A percentile compares a stretch with the other conserved stretches of the same genome.
These are phyloP conservation scores for Pagrus major DNA, from an alignment of 2,113 vertebrate genomes.

Conservation along the genomic window DNA sequence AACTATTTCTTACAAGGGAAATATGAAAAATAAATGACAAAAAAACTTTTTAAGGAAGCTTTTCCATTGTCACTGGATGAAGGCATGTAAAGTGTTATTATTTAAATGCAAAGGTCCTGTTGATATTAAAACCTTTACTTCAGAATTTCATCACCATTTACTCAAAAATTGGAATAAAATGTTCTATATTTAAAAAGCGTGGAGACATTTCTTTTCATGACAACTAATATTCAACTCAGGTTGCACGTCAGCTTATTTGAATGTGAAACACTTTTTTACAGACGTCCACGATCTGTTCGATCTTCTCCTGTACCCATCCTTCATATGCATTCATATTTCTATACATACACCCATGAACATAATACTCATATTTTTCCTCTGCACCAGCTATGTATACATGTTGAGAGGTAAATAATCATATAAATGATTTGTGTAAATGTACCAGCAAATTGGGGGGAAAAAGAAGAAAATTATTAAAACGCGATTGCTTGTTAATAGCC, in stretches of 20 bases:
- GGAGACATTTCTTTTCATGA: conserved; percentile 47
- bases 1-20: conserved; percentile 99
- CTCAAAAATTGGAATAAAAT: conserved; percentile 95
- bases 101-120: conserved; percentile 93
- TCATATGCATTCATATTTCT: neutral
- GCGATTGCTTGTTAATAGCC: neutral
- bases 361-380: neutral
- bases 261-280: neutral
- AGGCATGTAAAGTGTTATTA: conserved; percentile 92
- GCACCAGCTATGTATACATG: neutral
- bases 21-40: conserved; percentile 87
- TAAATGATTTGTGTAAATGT: neutral
- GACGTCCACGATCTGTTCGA: neutral
- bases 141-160: conserved; percentile 94
- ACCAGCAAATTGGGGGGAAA: neutral
- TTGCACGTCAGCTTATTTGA: neutral
- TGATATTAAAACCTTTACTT: conserved; percentile 92
- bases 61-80: conserved; percentile 96
- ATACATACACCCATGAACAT: neutral
- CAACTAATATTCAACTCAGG: neutral
- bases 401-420: neutral
- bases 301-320: neutral
- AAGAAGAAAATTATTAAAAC: neutral
- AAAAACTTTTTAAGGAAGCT: conserved; percentile 91
- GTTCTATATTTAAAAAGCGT: conserved; percentile 78